Conservation (phyloP, 2,888 invertebrate species). For the Oasisia sp. region DNA sequence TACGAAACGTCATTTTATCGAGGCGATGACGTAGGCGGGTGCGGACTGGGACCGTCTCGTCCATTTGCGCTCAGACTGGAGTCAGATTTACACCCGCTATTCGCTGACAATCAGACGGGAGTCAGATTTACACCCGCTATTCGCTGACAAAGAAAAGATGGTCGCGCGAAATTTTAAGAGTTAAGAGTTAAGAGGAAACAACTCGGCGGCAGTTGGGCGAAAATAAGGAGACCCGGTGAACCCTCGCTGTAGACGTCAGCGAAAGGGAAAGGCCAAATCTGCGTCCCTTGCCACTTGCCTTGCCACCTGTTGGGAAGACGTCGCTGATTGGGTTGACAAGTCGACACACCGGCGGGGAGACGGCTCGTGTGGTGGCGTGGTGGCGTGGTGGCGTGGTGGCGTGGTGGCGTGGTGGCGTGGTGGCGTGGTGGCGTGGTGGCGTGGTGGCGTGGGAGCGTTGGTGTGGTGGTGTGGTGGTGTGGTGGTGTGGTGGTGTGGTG, state of each 20-base stretch:
- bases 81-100: not conserved
- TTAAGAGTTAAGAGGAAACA: slow-evolving; percentile 6
- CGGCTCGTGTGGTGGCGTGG: not conserved
- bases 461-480: too few species aligned
- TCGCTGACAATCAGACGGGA: not conserved
- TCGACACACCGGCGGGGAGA: not conserved
- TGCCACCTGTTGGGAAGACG: not conserved
- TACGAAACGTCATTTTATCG: too few species aligned
- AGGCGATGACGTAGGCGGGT: not conserved
- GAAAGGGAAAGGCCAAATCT: not conserved
- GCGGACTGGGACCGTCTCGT: not conserved
- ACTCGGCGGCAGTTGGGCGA: not conserved
- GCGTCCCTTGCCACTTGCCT: not conserved
- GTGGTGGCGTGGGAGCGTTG: too few species aligned
- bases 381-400: too few species aligned
- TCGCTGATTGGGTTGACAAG: not conserved
- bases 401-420: too few species aligned
- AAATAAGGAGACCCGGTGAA: not conserved
- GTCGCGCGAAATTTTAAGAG: not conserved
- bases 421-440: too few species aligned
- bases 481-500: too few species aligned
- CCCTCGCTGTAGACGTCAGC: not conserved
- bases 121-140: not conserved
- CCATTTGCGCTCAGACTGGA: not conserved
- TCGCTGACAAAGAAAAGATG: not conserved